Evolutionary conservation across 2,888 invertebrate genomes (phyloP).

Genomic region (Neocrepidodera transversa): DNA sequence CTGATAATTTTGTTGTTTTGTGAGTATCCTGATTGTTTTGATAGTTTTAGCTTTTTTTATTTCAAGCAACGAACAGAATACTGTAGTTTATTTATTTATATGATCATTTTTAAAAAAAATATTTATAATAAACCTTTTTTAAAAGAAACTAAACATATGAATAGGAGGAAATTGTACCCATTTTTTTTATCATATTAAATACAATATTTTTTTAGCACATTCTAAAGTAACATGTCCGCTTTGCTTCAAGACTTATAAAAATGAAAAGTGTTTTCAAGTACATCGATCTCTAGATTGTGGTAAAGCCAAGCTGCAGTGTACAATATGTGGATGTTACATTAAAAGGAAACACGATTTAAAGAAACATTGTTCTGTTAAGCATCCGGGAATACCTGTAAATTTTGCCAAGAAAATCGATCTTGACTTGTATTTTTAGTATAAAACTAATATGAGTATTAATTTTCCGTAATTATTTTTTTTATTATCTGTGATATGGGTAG

Average conservation of each 20-base stretch:
- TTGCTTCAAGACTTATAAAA: slow-evolving; percentile 58
- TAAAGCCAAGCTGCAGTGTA: slow-evolving; percentile 52
- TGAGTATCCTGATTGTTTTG: too few species aligned
- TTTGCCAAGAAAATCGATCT: neutral
- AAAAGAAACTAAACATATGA: too few species aligned
- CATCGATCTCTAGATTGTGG: slow-evolving; percentile 54
- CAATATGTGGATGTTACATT: neutral
- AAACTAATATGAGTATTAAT: too few species aligned
- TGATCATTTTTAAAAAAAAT: too few species aligned
- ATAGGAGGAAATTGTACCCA: too few species aligned
- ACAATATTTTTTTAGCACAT: neutral
- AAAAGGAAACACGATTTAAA: slow-evolving; percentile 66
- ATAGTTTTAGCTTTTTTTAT: too few species aligned
- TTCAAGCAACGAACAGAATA: too few species aligned
- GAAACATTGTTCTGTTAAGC: slow-evolving; percentile 22
- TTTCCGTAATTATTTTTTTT: neutral
- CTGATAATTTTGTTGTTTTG: too few species aligned
- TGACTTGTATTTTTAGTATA: neutral
- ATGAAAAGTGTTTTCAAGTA: slow-evolving; percentile 72
- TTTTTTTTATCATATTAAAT: too few species aligned
- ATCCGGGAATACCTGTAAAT: neutral
- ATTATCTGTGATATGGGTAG: neutral
- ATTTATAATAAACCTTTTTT: too few species aligned
- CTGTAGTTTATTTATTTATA: too few species aligned
- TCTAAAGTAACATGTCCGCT: neutral